Evolutionary conservation across 2,113 vertebrate species (phyloP), one percentile per base, ranked within the genome.

Genomic region (Notothenia coriiceps): DNA sequence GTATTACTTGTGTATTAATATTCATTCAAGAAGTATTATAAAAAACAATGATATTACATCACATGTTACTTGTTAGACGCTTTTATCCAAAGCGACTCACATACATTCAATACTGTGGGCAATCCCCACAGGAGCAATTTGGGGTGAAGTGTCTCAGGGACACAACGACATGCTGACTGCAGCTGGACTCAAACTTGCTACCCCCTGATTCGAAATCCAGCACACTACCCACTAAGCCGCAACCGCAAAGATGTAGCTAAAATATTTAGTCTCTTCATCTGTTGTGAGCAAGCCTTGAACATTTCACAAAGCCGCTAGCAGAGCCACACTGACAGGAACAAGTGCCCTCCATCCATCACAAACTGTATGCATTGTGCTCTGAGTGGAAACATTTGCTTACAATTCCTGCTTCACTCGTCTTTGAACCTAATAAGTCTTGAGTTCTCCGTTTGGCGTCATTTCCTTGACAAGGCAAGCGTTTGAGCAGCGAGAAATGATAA

Each of bases 371-470:
- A 82, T 83, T 88, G 82, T 85, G 64, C 52, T 33, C 2, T 35
- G 47, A 71, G 63, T 86, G 79, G 77, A 88, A 83, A 84, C 78
- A 56, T 78, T 92, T 91, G 86, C 81, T 89, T 89, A 88, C 73
- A 82, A 33, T 72, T 80, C 75, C 78, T 74, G 85, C 80, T 65
- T 68, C 22, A 25, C 82, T 86, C 0, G 3, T 81, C 64, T 93
- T 85, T 86, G 83, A 91, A 78, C 51, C 66, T 54, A 76, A 77
- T 74, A 73, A 59, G 71, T 78, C 73, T 57, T 0, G 15, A 86
- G 68, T 82, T 85, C 63, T 68, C 2, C 0, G 46, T n/a, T 11
- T 67, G 76, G 64, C 17, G 64, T 84, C 68, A 74, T 60, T 63
- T 43, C 69, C 51, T 25, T 74, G 40, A 74, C 22, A 6, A 18